A percentile compares a stretch with the other conserved stretches of the same genome.
These are phyloP conservation scores for Alcedo quadribrachys DNA, from an alignment of 2,797 vertebrate genomes.

Conservation along the genomic window DNA sequence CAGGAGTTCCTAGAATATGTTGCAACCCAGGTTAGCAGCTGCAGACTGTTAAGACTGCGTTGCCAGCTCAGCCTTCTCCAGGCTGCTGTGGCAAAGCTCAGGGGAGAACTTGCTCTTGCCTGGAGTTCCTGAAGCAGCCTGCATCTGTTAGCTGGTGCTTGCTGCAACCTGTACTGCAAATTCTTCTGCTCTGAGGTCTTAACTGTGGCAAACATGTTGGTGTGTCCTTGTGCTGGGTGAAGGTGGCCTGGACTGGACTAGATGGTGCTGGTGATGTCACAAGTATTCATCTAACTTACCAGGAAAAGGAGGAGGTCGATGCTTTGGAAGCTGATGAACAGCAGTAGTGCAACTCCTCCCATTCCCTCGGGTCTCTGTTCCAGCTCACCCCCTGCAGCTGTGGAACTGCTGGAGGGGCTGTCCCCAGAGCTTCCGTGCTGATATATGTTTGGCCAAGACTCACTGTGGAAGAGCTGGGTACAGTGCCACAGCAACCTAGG, in stretches of 20 bases:
- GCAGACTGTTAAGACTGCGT: neutral
- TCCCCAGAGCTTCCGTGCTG: neutral
- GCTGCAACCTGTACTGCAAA: neutral
- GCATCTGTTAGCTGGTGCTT: fast-evolving
- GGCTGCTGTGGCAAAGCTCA: neutral
- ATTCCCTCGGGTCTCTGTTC: fast-evolving
- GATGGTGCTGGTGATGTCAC: too few relatives aligned
- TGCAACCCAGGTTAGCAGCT: neutral
- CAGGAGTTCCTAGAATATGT: fast-evolving
- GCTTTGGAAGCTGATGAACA: neutral
- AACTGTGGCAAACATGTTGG: too few relatives aligned
- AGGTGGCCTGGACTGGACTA: too few relatives aligned
- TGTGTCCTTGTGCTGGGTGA: too few relatives aligned
- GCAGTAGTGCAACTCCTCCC: fast-evolving
- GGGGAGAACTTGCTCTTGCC: neutral
- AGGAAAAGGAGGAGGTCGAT: neutral
- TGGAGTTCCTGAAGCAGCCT: neutral
- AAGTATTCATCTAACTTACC: neutral
- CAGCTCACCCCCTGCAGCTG: neutral
- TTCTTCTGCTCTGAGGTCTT: too few relatives aligned
- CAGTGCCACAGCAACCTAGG: too few relatives aligned
- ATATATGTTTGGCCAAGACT: too few relatives aligned
- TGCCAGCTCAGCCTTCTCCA: neutral
- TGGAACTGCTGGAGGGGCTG: neutral
- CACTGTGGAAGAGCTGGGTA: too few relatives aligned